Evolutionary conservation across 2,888 invertebrate species (phyloP), one percentile per base, ranked within the genome.

Genomic region (Limnephilus rhombicus): DNA sequence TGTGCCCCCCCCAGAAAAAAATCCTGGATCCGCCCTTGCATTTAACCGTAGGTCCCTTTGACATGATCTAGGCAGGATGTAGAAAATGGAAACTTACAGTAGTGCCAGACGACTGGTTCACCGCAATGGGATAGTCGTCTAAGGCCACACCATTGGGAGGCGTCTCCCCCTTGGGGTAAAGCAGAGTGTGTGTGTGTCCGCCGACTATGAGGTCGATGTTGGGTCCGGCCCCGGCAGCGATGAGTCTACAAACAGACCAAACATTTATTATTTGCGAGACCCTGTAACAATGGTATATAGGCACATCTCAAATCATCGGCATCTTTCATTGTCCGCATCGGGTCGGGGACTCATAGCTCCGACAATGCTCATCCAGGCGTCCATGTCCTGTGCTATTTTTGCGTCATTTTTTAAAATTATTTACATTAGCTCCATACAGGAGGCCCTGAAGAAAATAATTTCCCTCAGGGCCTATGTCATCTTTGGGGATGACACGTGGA

Each of bases 161-260:
- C 1, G 94, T 95, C 3, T 96, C 96, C 0, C 96, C 96, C 3
- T 7, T 85, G 3, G 96, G 97, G 95, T 97, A 98, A 0, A 98
- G 96, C 94, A 98, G 97, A 0, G 98, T 97, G 95, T 99, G 98
- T 0, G 98, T 97, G 94, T 98, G 98, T 0, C 97, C 98, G 9
- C 98, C 98, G n/a, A 99, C 97, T 92, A 99, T 97, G 0, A 98
- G 96, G 94, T 98, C 98, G 90, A 99, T 96, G 68, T 97, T 97
- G 0, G 97, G 96, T 3, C 97, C 96, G 82, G 96, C 97, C 5
- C 96, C 95, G 4, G 95, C 94, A 0, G 98, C 98, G 93, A 98
- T 97, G 53, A 95, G 94, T 92, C 96, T 96, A 94, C 5, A 86
- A 92, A 45, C 3, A 92, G 87, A 53, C 15, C 24, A 24, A 85